Conservation (phyloP, 2,888 invertebrate genomes). For the Xestia sexstrigata region DNA sequence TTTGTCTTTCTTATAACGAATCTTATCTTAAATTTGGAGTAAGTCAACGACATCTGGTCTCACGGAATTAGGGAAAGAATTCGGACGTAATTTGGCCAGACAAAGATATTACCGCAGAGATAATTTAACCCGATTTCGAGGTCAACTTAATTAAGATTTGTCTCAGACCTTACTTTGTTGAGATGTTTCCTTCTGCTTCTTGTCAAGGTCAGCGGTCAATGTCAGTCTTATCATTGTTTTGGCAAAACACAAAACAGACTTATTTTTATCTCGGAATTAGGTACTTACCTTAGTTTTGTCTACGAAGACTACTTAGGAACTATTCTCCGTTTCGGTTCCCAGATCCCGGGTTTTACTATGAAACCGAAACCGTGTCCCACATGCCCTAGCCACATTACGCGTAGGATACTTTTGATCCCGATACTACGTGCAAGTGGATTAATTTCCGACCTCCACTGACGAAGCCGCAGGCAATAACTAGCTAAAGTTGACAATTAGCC, state of each 20-base stretch:
- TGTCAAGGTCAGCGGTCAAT: constrained; percentile 49
- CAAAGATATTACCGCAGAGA: constrained; percentile 33
- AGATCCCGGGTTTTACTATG: too few relatives aligned
- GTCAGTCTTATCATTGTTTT: constrained; percentile 13
- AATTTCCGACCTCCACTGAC: not conserved
- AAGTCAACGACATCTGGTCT: not conserved
- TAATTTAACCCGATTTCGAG: constrained; percentile 34
- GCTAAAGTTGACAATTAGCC: constrained; percentile 5
- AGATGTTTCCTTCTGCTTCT: constrained; percentile 45
- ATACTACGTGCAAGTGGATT: not conserved
- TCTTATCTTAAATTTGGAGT: constrained; percentile 6
- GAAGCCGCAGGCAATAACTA: not conserved
- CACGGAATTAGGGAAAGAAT: constrained; percentile 12
- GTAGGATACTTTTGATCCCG: not conserved
- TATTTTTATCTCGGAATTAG: constrained; percentile 2
- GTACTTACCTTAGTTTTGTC: not conserved
- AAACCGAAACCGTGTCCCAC: too few relatives aligned
- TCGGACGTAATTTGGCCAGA: not conserved
- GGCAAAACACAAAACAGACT: constrained; percentile 1
- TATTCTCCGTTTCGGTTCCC: not conserved
- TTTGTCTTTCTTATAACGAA: not conserved
- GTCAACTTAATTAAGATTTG: constrained; percentile 45
- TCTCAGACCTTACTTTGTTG: constrained; percentile 41
- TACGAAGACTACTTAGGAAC: not conserved
- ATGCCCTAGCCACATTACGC: not conserved